Evolutionary conservation across 2,113 vertebrate genomes (phyloP).

Genomic region (Lepisosteus osseus): DNA sequence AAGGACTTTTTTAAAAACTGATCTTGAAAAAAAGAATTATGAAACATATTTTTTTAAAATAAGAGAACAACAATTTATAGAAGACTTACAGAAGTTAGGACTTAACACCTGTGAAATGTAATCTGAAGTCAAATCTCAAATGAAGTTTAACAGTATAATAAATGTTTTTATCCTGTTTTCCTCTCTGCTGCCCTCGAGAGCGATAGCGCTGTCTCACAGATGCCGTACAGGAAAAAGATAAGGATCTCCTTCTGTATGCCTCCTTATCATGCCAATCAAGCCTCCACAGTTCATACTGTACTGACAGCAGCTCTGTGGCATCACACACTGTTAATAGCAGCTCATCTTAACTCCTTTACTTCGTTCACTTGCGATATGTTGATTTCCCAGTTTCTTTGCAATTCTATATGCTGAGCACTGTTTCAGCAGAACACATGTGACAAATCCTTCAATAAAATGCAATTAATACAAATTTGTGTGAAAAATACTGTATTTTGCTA

Average conservation of each 20-base stretch:
- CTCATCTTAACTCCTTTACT: conserved; percentile 5
- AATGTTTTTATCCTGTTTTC: conserved; percentile 1
- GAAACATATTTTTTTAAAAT: not conserved
- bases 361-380: not conserved
- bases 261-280: conserved; percentile 19
- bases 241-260: conserved; percentile 10
- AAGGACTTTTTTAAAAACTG: conserved; percentile 36
- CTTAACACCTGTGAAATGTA: conserved; percentile 1
- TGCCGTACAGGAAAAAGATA: conserved; percentile 6
- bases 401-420: conserved; percentile 33
- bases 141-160: not conserved
- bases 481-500: not conserved
- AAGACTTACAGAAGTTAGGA: not conserved
- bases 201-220: conserved; percentile 1
- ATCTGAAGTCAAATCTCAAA: not conserved
- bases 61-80: not conserved
- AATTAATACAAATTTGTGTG: not conserved
- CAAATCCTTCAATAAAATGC: not conserved
- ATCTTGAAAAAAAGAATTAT: conserved; percentile 31
- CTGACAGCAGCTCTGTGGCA: conserved; percentile 7
- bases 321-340: not conserved
- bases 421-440: not conserved
- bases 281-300: conserved; percentile 4
- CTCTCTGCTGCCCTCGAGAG: conserved; percentile 12
- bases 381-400: conserved; percentile 32